Conservation (phyloP, 2,797 vertebrate genomes). For the Phrynocephalus forsythii region DNA sequence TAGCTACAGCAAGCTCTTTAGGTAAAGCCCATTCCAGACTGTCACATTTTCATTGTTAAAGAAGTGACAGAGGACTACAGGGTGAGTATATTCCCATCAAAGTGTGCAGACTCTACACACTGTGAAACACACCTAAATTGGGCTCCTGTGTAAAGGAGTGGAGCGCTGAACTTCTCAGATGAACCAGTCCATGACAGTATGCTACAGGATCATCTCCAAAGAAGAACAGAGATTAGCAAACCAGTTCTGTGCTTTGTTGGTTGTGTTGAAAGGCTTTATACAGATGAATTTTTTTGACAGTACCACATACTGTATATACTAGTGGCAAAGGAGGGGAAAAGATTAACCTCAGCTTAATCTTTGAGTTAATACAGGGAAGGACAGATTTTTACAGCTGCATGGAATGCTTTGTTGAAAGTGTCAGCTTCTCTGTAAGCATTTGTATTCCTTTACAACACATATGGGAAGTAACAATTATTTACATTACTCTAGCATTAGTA, state of each 20-base stretch:
- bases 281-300: conserved; percentile 40
- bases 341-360: conserved; percentile 39
- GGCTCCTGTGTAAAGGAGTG: neutral
- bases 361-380: neutral
- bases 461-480: neutral
- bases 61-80: too few relatives aligned
- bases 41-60: too few relatives aligned
- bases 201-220: neutral
- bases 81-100: neutral
- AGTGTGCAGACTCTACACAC: too few relatives aligned
- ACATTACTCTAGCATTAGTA: conserved; percentile 8
- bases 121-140: too few relatives aligned
- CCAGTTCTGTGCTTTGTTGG: neutral
- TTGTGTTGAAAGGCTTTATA: conserved; percentile 19
- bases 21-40: too few relatives aligned
- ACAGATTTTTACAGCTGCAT: conserved; percentile 4
- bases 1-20: too few relatives aligned
- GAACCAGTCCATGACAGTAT: neutral
- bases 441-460: conserved; percentile 19
- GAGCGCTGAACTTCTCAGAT: neutral
- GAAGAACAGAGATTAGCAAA: neutral
- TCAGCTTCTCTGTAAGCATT: conserved; percentile 40
- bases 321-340: fast-evolving
- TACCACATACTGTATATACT: neutral
- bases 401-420: conserved; percentile 25